phyloP scores from a whole-genome alignment of 2,888 invertebrate genomes.

The Cephalotes varians region DNA sequence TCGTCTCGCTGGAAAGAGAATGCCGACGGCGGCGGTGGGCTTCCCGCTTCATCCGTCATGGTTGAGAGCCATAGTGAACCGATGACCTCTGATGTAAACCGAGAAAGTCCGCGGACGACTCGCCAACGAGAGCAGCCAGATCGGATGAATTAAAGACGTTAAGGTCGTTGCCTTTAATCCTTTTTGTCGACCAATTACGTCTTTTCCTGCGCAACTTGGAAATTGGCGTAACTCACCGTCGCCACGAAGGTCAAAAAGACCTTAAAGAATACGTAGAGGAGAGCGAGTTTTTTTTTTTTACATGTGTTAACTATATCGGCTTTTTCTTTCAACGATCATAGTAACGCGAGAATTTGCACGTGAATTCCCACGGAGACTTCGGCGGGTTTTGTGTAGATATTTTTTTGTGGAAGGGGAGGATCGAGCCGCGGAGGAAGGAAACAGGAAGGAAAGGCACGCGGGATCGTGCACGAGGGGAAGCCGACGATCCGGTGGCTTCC shows the following conservation, averaged over 20 bases:
- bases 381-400: conserved; percentile 48
- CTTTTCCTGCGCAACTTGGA: conserved; percentile 57
- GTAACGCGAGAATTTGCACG: conserved; percentile 69
- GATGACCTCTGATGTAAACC: conserved; percentile 74
- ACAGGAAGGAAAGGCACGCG: conserved; percentile 60
- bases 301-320: neutral
- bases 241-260: conserved; percentile 35
- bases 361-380: conserved; percentile 72
- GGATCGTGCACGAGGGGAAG: conserved; percentile 65
- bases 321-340: neutral
- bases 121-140: conserved; percentile 61
- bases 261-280: neutral
- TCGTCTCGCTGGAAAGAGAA: conserved; percentile 17
- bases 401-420: conserved; percentile 61
- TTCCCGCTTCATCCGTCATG: conserved; percentile 34
- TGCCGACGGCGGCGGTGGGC: neutral
- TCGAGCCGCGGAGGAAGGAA: conserved; percentile 58
- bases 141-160: conserved; percentile 60
- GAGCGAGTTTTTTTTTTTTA: neutral
- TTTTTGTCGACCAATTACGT: conserved; percentile 64
- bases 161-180: conserved; percentile 66
- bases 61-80: conserved; percentile 74
- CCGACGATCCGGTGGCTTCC: conserved; percentile 67
- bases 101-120: conserved; percentile 70
- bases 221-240: conserved; percentile 51